phyloP scores from a whole-genome alignment of 2,113 vertebrate genomes.

The Heptranchias perlo region DNA sequence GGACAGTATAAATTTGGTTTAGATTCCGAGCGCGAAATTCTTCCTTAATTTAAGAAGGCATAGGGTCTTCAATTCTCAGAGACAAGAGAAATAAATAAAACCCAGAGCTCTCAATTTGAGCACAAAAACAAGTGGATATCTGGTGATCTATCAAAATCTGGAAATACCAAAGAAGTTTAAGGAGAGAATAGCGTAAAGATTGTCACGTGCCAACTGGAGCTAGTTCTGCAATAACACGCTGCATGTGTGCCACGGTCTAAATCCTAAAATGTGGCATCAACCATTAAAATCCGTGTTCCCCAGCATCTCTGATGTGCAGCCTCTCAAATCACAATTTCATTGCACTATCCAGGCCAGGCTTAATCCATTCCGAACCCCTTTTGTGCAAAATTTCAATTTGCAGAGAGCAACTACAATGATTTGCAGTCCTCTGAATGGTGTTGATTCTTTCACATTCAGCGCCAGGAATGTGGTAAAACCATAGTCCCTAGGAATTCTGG shows the following conservation, averaged over 20 bases:
- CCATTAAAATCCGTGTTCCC: background rate
- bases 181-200: background rate
- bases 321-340: background rate
- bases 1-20: background rate
- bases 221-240: background rate
- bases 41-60: background rate
- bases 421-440: background rate
- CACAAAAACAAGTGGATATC: background rate
- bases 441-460: background rate
- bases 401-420: background rate
- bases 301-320: background rate
- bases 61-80: background rate
- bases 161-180: background rate
- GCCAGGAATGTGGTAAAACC: background rate
- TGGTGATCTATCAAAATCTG: background rate
- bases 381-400: background rate
- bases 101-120: background rate
- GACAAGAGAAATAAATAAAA: no score
- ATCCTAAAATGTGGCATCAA: background rate
- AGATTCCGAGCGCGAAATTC: background rate
- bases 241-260: background rate
- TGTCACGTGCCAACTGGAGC: background rate
- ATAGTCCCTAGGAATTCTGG: background rate
- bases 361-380: background rate
- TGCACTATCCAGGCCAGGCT: background rate